Conservation (phyloP, 2,888 invertebrate genomes). For the Arctia plantaginis region DNA sequence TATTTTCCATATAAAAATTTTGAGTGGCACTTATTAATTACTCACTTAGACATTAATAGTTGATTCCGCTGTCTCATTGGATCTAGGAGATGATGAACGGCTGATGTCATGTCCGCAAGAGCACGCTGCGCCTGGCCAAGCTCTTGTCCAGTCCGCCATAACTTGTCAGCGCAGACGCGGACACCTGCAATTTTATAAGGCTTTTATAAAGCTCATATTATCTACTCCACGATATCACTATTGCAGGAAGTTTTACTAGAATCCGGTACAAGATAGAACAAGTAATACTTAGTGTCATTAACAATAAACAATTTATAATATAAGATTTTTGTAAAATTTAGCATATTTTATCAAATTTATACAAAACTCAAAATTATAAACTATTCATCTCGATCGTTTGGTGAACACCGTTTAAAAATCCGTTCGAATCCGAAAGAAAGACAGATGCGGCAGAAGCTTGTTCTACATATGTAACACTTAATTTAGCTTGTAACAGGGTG, state of each 20-base stretch:
- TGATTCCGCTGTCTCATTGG: slow-evolving; percentile 88
- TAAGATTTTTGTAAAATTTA: no score
- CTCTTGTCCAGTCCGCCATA: slow-evolving; percentile 89
- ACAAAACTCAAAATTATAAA: no score
- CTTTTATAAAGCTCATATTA: background rate
- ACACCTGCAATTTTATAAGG: slow-evolving; percentile 76
- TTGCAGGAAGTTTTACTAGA: background rate
- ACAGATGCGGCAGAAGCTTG: no score
- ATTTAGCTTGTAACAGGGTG: no score
- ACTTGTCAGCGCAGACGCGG: slow-evolving; percentile 89
- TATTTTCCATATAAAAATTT: background rate
- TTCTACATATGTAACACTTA: no score
- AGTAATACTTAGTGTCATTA: no score
- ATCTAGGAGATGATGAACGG: slow-evolving; percentile 85
- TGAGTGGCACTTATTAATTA: slow-evolving; percentile 21
- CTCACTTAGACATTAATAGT: slow-evolving; percentile 88
- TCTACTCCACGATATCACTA: background rate
- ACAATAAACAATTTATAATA: no score
- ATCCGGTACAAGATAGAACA: background rate
- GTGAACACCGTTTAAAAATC: no score
- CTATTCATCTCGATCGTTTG: no score
- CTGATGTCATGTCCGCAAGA: slow-evolving; percentile 88
- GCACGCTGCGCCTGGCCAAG: slow-evolving; percentile 91
- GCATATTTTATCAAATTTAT: no score
- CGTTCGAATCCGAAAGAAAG: no score